phyloP scores from a whole-genome alignment of 2,797 vertebrate genomes.

The Peromyscus nudipes region DNA sequence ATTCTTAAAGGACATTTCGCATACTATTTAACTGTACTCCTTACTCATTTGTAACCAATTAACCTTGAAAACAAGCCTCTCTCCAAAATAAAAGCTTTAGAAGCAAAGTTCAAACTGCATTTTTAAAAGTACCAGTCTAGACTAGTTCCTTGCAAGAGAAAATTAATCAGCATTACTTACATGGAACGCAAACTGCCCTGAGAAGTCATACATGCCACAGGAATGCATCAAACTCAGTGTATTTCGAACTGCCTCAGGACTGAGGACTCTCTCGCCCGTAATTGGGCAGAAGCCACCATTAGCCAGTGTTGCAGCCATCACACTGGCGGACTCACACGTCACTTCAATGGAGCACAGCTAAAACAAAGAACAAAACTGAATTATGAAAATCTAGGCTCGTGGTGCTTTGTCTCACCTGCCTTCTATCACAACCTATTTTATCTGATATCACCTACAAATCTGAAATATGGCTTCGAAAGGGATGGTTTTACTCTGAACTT shows the following conservation, averaged over 20 bases:
- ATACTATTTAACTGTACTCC: slow-evolving; percentile 55
- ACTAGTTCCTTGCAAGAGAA: slow-evolving; percentile 45
- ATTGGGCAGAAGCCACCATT: slow-evolving; percentile 99
- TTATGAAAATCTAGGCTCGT: slow-evolving; percentile 33
- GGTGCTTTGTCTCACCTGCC: not conserved
- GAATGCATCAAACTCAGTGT: slow-evolving; percentile 99
- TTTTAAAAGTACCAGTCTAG: slow-evolving; percentile 29
- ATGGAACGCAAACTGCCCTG: slow-evolving; percentile 98
- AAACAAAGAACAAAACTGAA: slow-evolving; percentile 67
- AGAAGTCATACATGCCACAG: slow-evolving; percentile 99
- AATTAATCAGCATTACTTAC: slow-evolving; percentile 88
- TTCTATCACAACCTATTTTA: slow-evolving; percentile 45
- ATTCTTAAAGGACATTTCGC: slow-evolving; percentile 47
- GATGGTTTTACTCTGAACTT: slow-evolving; percentile 38
- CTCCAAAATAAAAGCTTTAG: slow-evolving; percentile 60
- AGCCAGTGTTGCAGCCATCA: slow-evolving; percentile 98
- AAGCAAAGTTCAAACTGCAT: slow-evolving; percentile 67
- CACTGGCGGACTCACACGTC: slow-evolving; percentile 97
- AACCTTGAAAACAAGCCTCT: slow-evolving; percentile 70
- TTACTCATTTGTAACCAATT: slow-evolving; percentile 76
- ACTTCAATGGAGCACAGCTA: slow-evolving; percentile 99
- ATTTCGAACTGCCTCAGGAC: slow-evolving; percentile 96
- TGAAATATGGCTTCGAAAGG: slow-evolving; percentile 59
- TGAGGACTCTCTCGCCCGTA: slow-evolving; percentile 97
- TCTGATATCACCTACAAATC: slow-evolving; percentile 33